phyloP scores from a whole-genome alignment of 2,113 vertebrate species.

The Marcusenius ussheri region DNA sequence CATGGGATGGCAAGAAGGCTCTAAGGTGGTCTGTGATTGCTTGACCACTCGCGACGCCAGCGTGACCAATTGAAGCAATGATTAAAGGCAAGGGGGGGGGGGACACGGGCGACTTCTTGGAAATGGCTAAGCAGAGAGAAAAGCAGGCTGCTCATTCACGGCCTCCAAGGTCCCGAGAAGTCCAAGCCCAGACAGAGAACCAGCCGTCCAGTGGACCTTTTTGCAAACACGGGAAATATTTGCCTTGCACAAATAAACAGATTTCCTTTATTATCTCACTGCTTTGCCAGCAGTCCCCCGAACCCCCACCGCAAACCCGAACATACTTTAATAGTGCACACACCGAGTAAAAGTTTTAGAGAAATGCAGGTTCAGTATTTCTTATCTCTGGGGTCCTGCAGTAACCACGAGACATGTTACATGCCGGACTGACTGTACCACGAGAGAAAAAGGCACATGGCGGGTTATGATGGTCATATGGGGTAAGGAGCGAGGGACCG shows the following conservation, averaged over 20 bases:
- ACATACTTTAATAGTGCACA: background rate
- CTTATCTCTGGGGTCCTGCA: background rate
- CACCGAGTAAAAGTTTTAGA: background rate
- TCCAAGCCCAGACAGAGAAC: background rate
- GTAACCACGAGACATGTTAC: background rate
- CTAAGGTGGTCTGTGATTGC: conserved; percentile 53
- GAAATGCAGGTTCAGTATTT: background rate
- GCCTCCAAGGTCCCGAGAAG: background rate
- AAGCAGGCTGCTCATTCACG: background rate
- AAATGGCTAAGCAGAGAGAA: background rate
- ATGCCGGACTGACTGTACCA: too few relatives aligned
- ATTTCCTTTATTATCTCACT: background rate
- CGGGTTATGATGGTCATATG: background rate
- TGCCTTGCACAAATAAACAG: background rate
- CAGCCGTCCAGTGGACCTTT: background rate
- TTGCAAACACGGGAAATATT: background rate
- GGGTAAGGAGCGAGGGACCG: background rate
- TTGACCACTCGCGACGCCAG: conserved; percentile 43
- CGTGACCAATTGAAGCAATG: conserved; percentile 39
- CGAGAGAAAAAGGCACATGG: background rate
- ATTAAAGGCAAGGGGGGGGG: conserved; percentile 38
- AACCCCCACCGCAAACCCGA: background rate
- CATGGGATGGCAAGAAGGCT: conserved; percentile 50
- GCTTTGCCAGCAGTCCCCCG: background rate
- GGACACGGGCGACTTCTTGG: background rate